phyloP scores from a whole-genome alignment of 2,888 invertebrate genomes.

The Lordiphosa fenestrarum region DNA sequence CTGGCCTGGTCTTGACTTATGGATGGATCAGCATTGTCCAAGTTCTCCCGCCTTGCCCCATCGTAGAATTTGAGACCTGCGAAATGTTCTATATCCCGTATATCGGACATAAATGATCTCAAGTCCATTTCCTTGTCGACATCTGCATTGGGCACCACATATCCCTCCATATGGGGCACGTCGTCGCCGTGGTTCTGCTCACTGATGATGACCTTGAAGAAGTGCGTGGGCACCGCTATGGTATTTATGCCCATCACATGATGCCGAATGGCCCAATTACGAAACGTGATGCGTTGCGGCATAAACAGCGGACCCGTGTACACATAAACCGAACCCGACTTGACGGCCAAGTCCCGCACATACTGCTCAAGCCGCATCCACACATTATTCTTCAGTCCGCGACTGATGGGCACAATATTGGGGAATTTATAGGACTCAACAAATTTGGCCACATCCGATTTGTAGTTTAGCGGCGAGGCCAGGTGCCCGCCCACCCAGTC shows the following conservation, averaged over 20 bases:
- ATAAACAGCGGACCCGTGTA: slow-evolving; percentile 94
- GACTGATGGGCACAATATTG: slow-evolving; percentile 97
- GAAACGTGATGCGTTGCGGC: slow-evolving; percentile 90
- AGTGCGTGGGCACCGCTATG: slow-evolving; percentile 98
- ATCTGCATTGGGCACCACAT: slow-evolving; percentile 93
- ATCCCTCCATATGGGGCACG: slow-evolving; percentile 90
- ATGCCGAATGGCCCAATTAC: slow-evolving; percentile 92
- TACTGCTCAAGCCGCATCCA: slow-evolving; percentile 93
- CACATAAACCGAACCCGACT: slow-evolving; percentile 89
- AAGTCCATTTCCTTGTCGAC: slow-evolving; percentile 89
- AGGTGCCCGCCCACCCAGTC: slow-evolving; percentile 93
- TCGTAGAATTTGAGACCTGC: slow-evolving; percentile 95
- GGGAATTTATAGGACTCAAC: slow-evolving; percentile 94
- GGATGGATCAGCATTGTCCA: slow-evolving; percentile 9
- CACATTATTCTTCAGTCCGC: slow-evolving; percentile 91
- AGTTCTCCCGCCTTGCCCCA: slow-evolving; percentile 83
- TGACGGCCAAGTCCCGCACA: slow-evolving; percentile 86
- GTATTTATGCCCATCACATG: slow-evolving; percentile 94
- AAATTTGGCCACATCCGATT: slow-evolving; percentile 85
- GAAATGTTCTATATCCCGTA: slow-evolving; percentile 92
- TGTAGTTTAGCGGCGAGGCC: slow-evolving; percentile 97
- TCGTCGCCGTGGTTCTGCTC: slow-evolving; percentile 84
- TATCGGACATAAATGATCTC: slow-evolving; percentile 88
- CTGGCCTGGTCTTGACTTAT: not conserved
- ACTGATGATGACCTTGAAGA: slow-evolving; percentile 94